Evolutionary conservation across 2,888 invertebrate genomes (phyloP).

Genomic region (Drosophila rellima): DNA sequence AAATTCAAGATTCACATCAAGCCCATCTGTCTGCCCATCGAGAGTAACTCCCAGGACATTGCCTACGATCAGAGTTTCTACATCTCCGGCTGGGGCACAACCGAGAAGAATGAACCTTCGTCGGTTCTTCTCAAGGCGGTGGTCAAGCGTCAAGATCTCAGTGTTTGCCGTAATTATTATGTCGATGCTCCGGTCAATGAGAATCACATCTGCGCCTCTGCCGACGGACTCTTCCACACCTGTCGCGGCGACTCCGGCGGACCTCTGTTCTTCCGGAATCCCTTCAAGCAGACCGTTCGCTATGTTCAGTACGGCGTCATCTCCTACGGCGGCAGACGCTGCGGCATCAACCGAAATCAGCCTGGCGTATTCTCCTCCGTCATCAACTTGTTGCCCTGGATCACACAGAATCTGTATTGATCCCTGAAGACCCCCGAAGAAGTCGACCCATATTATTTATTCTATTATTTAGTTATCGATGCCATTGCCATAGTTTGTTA

Average conservation of each 20-base stretch:
- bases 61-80: slow-evolving; percentile 54
- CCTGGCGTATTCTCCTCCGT: slow-evolving; percentile 88
- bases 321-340: slow-evolving; percentile 88
- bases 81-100: slow-evolving; percentile 83
- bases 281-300: slow-evolving; percentile 57
- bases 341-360: slow-evolving; percentile 85
- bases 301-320: slow-evolving; percentile 87
- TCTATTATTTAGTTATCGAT: slow-evolving; percentile 41
- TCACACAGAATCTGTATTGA: slow-evolving; percentile 83
- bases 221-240: slow-evolving; percentile 56
- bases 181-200: slow-evolving; percentile 49
- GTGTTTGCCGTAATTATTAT: slow-evolving; percentile 71
- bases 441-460: slow-evolving; percentile 43
- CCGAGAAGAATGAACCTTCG: slow-evolving; percentile 60
- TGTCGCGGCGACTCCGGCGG: slow-evolving; percentile 83
- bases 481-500: slow-evolving; percentile 55
- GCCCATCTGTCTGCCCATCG: slow-evolving; percentile 82
- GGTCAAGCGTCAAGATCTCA: slow-evolving; percentile 49
- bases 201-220: slow-evolving; percentile 82
- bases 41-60: slow-evolving; percentile 33
- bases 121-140: slow-evolving; percentile 69
- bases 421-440: too few species aligned
- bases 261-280: slow-evolving; percentile 67
- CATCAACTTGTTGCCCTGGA: slow-evolving; percentile 87
- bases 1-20: slow-evolving; percentile 69